Conservation (phyloP, 2,888 invertebrate genomes). For the Geophilus truncorum region DNA sequence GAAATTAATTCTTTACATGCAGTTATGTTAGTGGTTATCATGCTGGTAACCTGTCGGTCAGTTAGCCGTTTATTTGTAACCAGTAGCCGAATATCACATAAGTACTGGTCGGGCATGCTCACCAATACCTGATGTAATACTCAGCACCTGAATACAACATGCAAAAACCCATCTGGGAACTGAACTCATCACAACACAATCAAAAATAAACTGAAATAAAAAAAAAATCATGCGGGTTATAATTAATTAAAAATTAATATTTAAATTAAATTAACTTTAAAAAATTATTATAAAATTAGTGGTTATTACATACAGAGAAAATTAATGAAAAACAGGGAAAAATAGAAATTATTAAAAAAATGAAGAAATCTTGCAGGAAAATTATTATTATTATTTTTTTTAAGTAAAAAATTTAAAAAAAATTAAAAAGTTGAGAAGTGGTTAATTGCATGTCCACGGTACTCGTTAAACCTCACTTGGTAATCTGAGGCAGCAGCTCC, state of each 20-base stretch:
- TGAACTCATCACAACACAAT: too few species aligned
- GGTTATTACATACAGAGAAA: too few species aligned
- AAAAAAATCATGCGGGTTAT: neutral
- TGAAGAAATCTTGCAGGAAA: too few species aligned
- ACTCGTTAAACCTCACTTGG: slow-evolving; percentile 76
- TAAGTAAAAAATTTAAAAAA: neutral
- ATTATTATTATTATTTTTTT: too few species aligned
- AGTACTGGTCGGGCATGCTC: slow-evolving; percentile 65
- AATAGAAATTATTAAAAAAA: neutral
- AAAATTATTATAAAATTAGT: too few species aligned
- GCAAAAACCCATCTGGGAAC: neutral
- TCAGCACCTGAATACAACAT: slow-evolving; percentile 60
- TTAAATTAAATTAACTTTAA: too few species aligned
- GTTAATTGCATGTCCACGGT: slow-evolving; percentile 45
- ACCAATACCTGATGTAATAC: slow-evolving; percentile 99
- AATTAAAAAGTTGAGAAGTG: slow-evolving; percentile 43
- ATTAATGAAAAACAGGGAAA: neutral
- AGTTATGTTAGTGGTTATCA: neutral
- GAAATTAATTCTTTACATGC: slow-evolving; percentile 14
- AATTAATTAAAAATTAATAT: neutral
- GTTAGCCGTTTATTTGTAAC: neutral
- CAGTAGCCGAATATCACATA: slow-evolving; percentile 73
- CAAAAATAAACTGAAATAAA: neutral
- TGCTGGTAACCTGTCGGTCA: neutral
- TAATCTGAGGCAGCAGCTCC: slow-evolving; percentile 64